Evolutionary conservation across 1,140 invertebrate species (phyloP).

Genomic region (Tetranychus urticae): DNA sequence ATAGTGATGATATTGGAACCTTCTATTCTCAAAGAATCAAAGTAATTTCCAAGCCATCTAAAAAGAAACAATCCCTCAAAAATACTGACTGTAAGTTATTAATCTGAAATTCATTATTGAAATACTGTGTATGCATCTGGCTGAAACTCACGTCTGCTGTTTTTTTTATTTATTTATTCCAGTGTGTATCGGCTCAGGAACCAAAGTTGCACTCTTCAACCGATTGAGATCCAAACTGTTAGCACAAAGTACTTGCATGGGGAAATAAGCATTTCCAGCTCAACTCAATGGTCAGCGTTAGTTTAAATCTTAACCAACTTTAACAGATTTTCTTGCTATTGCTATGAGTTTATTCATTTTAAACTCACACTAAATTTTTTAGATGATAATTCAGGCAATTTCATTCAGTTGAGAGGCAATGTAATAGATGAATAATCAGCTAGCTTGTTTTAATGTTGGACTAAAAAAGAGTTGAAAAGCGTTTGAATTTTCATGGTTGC

Average conservation of each 20-base stretch:
- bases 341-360: no score
- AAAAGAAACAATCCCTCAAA: conserved; percentile 98
- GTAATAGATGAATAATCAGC: no score
- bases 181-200: conserved; percentile 95
- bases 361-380: no score
- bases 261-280: conserved; percentile 99
- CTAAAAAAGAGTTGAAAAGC: no score
- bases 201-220: conserved; percentile 98
- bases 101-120: no score
- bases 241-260: conserved; percentile 96
- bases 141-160: neutral
- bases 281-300: conserved; percentile 97
- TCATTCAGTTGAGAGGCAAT: no score
- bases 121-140: no score
- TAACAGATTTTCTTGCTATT: no score
- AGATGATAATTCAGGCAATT: no score
- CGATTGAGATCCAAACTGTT: conserved; percentile 92
- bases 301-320: no score
- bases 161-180: conserved; percentile 1
- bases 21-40: conserved; percentile 98
- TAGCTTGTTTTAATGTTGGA: no score
- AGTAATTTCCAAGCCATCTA: conserved; percentile 98
- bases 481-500: no score
- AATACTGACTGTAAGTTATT: conserved; percentile 63
- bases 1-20: conserved; percentile 88